These are phyloP conservation scores for Petrolisthes cinctipes DNA, from an alignment of 2,888 invertebrate species.

Conservation along the genomic window DNA sequence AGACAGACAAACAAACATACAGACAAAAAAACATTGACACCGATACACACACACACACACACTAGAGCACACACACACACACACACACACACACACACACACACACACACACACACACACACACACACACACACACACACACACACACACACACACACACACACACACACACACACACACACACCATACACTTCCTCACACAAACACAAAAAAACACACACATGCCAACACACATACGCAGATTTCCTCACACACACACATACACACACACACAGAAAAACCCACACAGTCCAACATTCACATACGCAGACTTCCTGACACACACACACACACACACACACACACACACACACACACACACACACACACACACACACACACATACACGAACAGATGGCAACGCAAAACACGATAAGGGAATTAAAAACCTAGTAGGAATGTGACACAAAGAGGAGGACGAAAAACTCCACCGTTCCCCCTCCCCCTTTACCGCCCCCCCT, in stretches of 20 bases:
- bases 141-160: neutral
- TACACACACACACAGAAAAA: neutral
- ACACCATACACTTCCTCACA: no score
- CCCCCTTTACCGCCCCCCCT: neutral
- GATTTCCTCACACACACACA: no score
- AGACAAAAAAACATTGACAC: no score
- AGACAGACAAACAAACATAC: no score
- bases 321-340: no score
- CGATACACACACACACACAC: no score
- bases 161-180: neutral
- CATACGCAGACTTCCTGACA: neutral
- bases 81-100: neutral
- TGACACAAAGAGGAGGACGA: neutral
- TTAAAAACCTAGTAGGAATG: neutral
- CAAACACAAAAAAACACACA: no score
- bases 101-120: constrained; percentile 18
- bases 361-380: neutral
- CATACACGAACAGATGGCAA: neutral
- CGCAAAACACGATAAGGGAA: neutral
- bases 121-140: neutral
- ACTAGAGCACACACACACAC: no score
- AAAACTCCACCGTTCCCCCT: neutral
- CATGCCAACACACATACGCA: no score
- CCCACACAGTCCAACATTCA: no score
- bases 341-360: no score